Evolutionary conservation across 2,113 vertebrate genomes (phyloP).

Genomic region (Neolamprologus kungweensis): DNA sequence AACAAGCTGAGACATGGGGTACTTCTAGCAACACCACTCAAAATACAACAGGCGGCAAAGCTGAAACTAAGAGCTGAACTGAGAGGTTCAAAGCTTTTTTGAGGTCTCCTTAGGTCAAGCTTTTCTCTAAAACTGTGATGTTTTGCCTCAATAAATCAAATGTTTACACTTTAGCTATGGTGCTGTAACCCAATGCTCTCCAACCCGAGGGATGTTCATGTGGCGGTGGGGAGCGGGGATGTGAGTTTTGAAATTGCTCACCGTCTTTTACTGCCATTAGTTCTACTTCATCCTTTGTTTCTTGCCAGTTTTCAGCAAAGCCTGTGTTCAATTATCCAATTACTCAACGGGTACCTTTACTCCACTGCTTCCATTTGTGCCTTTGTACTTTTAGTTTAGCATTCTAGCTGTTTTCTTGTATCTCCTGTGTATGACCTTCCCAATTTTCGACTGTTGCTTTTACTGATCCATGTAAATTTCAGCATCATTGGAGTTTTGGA

Average conservation of each 20-base stretch:
- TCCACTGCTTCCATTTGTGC: neutral
- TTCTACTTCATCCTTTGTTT: neutral
- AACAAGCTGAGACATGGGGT: slow-evolving; percentile 29
- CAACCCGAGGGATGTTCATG: neutral
- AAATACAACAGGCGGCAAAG: slow-evolving; percentile 3
- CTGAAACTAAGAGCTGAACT: neutral
- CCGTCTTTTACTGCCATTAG: neutral
- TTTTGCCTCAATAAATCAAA: slow-evolving; percentile 15
- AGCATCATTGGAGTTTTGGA: neutral
- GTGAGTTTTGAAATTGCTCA: neutral
- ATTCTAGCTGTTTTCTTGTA: neutral
- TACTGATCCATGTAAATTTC: neutral
- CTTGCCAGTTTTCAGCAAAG: neutral
- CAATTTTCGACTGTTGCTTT: neutral
- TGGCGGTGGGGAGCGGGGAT: neutral
- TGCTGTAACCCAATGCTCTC: neutral
- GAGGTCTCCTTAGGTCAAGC: neutral
- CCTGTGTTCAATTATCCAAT: neutral
- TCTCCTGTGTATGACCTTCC: neutral
- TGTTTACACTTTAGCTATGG: neutral
- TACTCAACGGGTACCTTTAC: accelerated
- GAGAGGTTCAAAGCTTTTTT: neutral
- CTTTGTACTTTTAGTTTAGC: neutral
- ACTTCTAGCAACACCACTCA: neutral
- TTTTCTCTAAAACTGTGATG: neutral